Conservation (phyloP, 2,888 invertebrate species). For the Ochropacha duplaris region DNA sequence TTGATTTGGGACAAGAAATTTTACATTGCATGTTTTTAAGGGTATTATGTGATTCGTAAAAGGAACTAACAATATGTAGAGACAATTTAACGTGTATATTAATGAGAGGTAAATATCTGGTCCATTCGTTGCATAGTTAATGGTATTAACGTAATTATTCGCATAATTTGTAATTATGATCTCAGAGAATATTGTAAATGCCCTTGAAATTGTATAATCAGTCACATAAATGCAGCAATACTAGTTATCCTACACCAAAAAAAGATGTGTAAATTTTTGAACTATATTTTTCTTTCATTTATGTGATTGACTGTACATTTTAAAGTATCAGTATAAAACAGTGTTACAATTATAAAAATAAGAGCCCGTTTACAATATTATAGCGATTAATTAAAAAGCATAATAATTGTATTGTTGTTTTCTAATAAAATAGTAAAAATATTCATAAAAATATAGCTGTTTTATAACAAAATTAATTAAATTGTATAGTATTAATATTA, state of each 20-base stretch:
- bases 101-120: neutral
- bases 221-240: too few relatives aligned
- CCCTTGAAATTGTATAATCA: neutral
- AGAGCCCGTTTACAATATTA: neutral
- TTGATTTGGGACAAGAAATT: too few relatives aligned
- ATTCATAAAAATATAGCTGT: neutral
- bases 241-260: too few relatives aligned
- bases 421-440: neutral
- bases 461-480: slow-evolving; percentile 4
- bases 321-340: neutral
- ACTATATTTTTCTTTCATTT: neutral
- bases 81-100: neutral
- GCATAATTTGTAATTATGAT: neutral
- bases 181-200: neutral
- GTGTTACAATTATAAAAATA: neutral
- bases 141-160: neutral
- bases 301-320: neutral
- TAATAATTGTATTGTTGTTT: neutral
- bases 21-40: neutral
- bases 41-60: neutral
- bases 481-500: slow-evolving; percentile 17
- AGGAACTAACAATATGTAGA: neutral
- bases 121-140: neutral
- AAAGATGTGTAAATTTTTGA: too few relatives aligned
- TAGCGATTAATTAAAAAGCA: neutral